phyloP scores from a whole-genome alignment of 2,113 vertebrate species.

The Pterophyllum scalare region DNA sequence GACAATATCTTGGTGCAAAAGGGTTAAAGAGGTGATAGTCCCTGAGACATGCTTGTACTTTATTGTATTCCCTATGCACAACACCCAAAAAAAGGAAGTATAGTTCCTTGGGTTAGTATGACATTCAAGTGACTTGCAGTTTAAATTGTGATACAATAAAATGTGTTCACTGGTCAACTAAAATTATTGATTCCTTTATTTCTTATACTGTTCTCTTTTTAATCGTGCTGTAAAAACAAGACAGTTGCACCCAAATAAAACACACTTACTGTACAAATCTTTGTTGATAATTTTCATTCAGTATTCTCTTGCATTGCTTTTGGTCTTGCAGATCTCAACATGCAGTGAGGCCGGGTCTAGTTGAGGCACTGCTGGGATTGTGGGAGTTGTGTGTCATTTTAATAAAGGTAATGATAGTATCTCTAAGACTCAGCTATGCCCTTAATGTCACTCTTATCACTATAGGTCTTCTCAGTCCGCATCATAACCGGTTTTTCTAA shows the following conservation, averaged over 20 bases:
- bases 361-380: constrained; percentile 46
- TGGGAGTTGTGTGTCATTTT: constrained; percentile 76
- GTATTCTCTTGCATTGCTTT: constrained; percentile 7
- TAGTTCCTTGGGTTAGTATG: background rate
- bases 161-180: background rate
- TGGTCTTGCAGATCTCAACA: constrained; percentile 56
- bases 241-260: background rate
- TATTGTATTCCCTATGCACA: constrained; percentile 22
- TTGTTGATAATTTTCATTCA: background rate
- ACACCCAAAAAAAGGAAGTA: background rate
- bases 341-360: constrained; percentile 4
- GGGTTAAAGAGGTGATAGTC: constrained; percentile 4
- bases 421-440: constrained; percentile 73
- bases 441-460: constrained; percentile 52
- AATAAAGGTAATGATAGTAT: constrained; percentile 79
- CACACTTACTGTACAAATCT: background rate
- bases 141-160: background rate
- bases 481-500: background rate
- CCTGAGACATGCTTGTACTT: background rate
- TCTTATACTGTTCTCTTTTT: background rate
- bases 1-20: constrained; percentile 5
- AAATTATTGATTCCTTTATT: background rate
- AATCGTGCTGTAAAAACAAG: background rate
- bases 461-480: constrained; percentile 1
- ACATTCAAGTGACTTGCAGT: background rate